Percentiles rank a stretch among this genome's conserved stretches.
These are phyloP conservation scores for Distichodus sexfasciatus DNA, from an alignment of 2,797 vertebrate species.

Conservation along the genomic window DNA sequence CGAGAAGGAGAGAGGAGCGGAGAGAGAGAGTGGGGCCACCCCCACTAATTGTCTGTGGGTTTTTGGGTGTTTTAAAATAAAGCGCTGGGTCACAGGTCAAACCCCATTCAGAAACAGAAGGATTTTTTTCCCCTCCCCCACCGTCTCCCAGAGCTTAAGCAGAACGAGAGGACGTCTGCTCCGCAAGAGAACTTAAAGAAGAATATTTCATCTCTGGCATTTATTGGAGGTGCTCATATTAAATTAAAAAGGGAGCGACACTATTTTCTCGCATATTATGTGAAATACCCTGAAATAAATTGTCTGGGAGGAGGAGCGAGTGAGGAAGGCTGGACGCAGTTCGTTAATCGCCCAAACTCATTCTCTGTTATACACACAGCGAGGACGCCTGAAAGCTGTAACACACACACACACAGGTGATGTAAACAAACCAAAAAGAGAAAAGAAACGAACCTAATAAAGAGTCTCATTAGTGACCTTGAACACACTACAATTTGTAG, in stretches of 20 bases:
- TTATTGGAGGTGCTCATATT: conserved; percentile 35
- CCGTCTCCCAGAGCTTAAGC: conserved; percentile 17
- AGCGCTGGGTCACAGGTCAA: conserved; percentile 42
- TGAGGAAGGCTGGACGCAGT: neutral
- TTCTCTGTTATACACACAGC: too few relatives aligned
- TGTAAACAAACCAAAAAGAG: neutral
- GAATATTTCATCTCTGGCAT: conserved; percentile 42
- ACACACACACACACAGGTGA: neutral
- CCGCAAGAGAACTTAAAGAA: conserved; percentile 36
- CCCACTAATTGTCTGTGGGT: conserved; percentile 33
- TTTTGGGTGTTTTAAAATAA: conserved; percentile 38
- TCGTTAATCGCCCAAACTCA: too few relatives aligned
- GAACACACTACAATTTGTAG: too few relatives aligned
- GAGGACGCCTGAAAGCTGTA: too few relatives aligned
- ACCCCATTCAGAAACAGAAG: conserved; percentile 36
- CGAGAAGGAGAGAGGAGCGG: conserved; percentile 26
- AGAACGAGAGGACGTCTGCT: conserved; percentile 17
- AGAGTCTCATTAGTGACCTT: too few relatives aligned
- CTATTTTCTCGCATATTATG: conserved; percentile 35
- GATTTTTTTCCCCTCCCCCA: conserved; percentile 35
- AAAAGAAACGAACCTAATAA: neutral
- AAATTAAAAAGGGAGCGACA: conserved; percentile 43
- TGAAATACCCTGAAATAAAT: conserved; percentile 43
- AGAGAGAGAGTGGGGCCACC: neutral
- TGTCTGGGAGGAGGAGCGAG: neutral